Evolutionary conservation across 2,888 invertebrate species (phyloP), one percentile per base, ranked within the genome.

Genomic region (Zootermopsis nevadensis): DNA sequence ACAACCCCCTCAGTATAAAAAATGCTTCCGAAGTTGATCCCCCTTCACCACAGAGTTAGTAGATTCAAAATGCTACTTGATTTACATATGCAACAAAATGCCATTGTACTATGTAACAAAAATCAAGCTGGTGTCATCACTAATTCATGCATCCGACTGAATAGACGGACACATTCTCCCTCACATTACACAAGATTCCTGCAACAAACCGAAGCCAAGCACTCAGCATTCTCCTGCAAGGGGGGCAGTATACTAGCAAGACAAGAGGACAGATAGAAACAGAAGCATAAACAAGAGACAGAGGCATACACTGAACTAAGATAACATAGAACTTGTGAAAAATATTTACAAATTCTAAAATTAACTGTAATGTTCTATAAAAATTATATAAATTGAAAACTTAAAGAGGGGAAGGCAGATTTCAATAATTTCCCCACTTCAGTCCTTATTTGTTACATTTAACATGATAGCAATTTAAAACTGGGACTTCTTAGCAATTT

Each of bases 171-270:
- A 79, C 79, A 79, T 79, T 79, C 79, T 79, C 79, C 79, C 79
- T 79, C 79, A 79, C 79, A 35, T 66, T 79, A 79, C 79, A 79
- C 66, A 79, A 66, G 60, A 79, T 79, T 79, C 79, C 79, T 79
- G 79, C 79, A 66, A 79, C 79, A 79, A 79, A 79, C 66, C 66
- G 79, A 79, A 79, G 79, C 79, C 79, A 79, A 79, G 79, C 79
- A 66, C 60, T 79, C 79, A 79, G 66, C 79, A 79, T 79, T 79
- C 79, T 79, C 66, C 79, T 79, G 79, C 79, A 74, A 79, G 79
- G 79, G n/a, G 79, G 79, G 12, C 35, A 77, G 55, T 35, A 79
- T 79, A 66, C 79, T 79, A 79, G 79, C 79, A 79, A 60, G 79
- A 79, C 79, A 79, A 35, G 19, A 66, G 35, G 79, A 79, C 79